Evolutionary conservation across 1,140 invertebrate genomes (phyloP), one percentile per base, ranked within the genome.

Genomic region (Calephelis nemesis): DNA sequence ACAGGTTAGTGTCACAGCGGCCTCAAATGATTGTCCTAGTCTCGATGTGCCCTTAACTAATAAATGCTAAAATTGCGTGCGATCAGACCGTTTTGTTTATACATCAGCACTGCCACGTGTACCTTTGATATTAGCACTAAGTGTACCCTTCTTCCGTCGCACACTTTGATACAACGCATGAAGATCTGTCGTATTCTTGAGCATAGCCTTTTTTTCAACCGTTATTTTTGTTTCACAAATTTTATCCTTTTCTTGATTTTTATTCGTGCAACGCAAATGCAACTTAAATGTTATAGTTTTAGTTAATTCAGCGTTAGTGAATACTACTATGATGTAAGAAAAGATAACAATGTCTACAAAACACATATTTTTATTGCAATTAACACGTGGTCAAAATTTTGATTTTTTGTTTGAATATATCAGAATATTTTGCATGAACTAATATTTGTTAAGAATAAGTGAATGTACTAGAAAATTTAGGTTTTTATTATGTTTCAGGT

Each of bases 1-100:
- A 84, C 88, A 90, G 88, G 89, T 91, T 89, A 91, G 89, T 91
- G 88, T 90, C 88, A 89, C 85, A 75, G 76, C 62, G 77, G 77
- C 74, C 75, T 75, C 71, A 75, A 68, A 70, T 71, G 72, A 75
- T 77, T 85, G 79, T 82, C 78, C 80, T 83, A 84, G 79, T 81
- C 72, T 87, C 74, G 79, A 81, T 90, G 86, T 91, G 80, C 78
- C 80, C 82, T 81, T 65, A 65, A 67, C 30, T 70, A 75, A 74
- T 54, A 68, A 73, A 71, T 72, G 76, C 78, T 80, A 74, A 72
- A 71, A 69, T 76, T 79, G 78, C 74, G 79, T 79, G 66, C 68
- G 70, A 76, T 73, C 69, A 78, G 60, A 65, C 63, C 66, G 68
- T 73, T 75, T 75, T 72, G 71, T 82, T 77, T 77, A 65, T 75